Evolutionary conservation across 2,888 invertebrate genomes (phyloP), one percentile per base, ranked within the genome.

Genomic region (Xanthorhoe designata): DNA sequence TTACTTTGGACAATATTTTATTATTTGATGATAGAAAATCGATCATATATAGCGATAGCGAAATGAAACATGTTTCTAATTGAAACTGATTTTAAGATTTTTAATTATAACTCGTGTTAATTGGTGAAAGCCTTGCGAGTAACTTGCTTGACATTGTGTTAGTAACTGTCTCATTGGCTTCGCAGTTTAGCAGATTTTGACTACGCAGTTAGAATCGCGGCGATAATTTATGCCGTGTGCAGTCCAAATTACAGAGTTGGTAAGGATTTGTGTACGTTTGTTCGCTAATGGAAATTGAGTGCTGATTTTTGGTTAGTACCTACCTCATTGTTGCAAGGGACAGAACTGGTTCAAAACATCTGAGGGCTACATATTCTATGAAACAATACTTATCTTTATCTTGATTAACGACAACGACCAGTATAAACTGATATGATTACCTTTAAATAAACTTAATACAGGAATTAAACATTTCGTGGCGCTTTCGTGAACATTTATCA

Each of bases 191-290:
- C 15, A 58, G 64, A 66, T 64, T 61, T 64, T 50, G 53, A 53
- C 60, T 56, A 65, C 54, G 61, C 68, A 62, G 69, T 70, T 72
- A 74, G 70, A 70, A 61, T 61, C 61, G 63, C 42, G 63, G 64
- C 64, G 67, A 69, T 71, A 74, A 74, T 74, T 72, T 74, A 74
- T 74, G 70, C 71, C 17, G 65, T 62, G 61, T 62, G 69, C 61
- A 64, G 66, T 71, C 71, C 74, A 71, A 67, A 72, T 71, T 74
- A 71, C 72, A 71, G 74, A 72, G 72, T 71, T 71, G 68, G 61
- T 32, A 68, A 50, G 72, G 74, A 72, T 72, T 74, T 68, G 55
- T 57, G 60, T 64, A 51, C 66, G 56, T 56, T 63, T 63, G 57
- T 67, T 49, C 52, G 49, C 18, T 58, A 61, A 68, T 64, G 64